Evolutionary conservation across 2,797 vertebrate genomes (phyloP), one percentile per base, ranked within the genome.

Genomic region (Phataginus tricuspis): DNA sequence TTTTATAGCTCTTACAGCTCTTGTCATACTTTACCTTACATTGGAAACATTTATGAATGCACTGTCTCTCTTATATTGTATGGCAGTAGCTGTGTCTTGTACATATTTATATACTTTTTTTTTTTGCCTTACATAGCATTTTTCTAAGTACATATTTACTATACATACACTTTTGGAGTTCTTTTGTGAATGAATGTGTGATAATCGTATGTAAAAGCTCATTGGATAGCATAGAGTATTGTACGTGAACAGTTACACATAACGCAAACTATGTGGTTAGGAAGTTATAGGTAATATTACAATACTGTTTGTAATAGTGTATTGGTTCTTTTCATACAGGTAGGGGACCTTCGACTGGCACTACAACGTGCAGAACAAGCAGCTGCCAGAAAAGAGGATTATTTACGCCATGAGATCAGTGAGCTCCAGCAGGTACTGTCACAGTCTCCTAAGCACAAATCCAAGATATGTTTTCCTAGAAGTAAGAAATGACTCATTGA

Each of bases 351-450:
- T 96, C 99, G 99, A 96, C 15, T 99, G 97, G 99, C 99, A 0
- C 97, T 99, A 94, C 99, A 99, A 96, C 99, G 99, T 75, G 99
- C 99, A 34, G 99, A 99, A 92, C 99, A 99, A 90, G 99, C 99
- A 94, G 99, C 99, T 97, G 99, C 99, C 78, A 99, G 99, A 83
- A 99, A 99, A 96, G 99, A 99, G 97, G 99, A 99, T 98, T 99
- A 99, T 98, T 98, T 99, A 64, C 99, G 99, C n/a, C 99, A 99
- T 92, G 99, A 99, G 98, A 99, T 99, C 45, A 95, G 98, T 96
- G 99, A 99, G 96, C 98, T 99, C 29, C 99, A 99, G 63, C 99
- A 99, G 99, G 99, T 99, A 98, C 79, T 55, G 0, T 55, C 78
- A 71, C 18, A 71, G 45, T 74, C 91, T 84, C 34, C 31, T 45